Percentiles rank a stretch among this genome's conserved stretches.
These are phyloP conservation scores for Schizopygopsis malacanthus DNA, from an alignment of 2,797 vertebrate species.

Conservation along the genomic window DNA sequence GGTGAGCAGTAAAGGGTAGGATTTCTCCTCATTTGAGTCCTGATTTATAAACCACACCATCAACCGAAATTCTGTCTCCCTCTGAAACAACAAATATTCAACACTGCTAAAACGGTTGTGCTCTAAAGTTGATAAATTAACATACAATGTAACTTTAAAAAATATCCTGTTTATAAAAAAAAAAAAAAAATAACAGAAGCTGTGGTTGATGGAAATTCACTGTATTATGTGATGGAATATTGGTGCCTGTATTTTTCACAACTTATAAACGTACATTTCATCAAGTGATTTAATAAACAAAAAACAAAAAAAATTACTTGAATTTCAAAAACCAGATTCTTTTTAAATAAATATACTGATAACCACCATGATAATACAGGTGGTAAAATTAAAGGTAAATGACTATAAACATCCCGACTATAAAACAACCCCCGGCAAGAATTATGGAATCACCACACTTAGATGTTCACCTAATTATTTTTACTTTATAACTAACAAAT, in stretches of 20 bases:
- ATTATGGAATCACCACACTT: no score
- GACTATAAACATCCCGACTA: not conserved
- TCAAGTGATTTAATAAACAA: not conserved
- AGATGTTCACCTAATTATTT: no score
- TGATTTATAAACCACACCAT: constrained; percentile 70
- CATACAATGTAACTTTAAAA: not conserved
- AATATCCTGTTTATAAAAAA: not conserved
- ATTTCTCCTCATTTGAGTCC: constrained; percentile 59
- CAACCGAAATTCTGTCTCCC: constrained; percentile 67
- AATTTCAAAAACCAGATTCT: no score
- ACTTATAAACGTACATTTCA: not conserved
- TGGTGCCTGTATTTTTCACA: not conserved
- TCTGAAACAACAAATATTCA: constrained; percentile 56
- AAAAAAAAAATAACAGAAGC: not conserved
- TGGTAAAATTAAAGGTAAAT: not conserved
- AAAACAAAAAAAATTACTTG: no score
- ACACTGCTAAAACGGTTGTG: not conserved
- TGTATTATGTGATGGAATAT: not conserved
- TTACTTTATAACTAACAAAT: no score
- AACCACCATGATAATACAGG: not conserved
- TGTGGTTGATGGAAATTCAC: not conserved
- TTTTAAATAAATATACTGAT: not conserved
- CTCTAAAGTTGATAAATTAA: not conserved
- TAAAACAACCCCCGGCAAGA: not conserved
- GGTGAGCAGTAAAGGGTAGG: constrained; percentile 64